Base-by-base conservation (phyloP, 2,797 vertebrate genomes). In the Gymnothorax reevesii region DNA sequence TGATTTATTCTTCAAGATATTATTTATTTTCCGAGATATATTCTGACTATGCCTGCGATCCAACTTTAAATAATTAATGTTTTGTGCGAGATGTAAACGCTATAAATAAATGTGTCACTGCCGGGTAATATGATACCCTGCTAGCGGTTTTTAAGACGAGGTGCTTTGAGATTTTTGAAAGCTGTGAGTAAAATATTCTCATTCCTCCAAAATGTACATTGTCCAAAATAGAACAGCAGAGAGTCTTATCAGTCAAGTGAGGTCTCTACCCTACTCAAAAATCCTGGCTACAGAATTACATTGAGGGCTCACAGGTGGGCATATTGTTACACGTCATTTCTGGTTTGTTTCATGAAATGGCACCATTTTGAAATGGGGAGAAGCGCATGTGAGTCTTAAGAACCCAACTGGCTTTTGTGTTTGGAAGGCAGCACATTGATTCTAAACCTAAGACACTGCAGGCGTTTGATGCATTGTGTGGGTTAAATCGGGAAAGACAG, bases 121-220 rank as follows among this genome's bases (percentile, higher is more conserved):
- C 27, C 27, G 42, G 12, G 71, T 15, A 15, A 42, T 42, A 2
- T 42, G 33, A 42, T 73, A 42, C 9, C 25, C 33, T 15, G 33
- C 33, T 27, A 12, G 2, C 42, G 27, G 27, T 12, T 13, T 42
- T 73, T 15, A 4, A 73, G 71, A 6, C 15, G 25, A 73, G 71
- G 25, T 27, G 13, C 66, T 77, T 77, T 77, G 73, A 77, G 33
- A 49, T 73, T 33, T 33, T 77, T 77, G 73, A 49, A 77, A 77
- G 73, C 12, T 20, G 4, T 13, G 12, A 77, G 4, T 27, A 42
- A 49, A 42, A 49, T 77, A 49, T 49, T 42, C 12, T 77, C 33
- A 42, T 73, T 42, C 66, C 6, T n/a, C 25, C 8, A 77, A 33
- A 17, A 42, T 77, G 33, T 33, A 12, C 22, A 66, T 2, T 1